Percentiles rank a stretch among this genome's conserved stretches.
These are phyloP conservation scores for Tipula vernalis DNA, from an alignment of 2,888 invertebrate genomes.

Conservation along the genomic window DNA sequence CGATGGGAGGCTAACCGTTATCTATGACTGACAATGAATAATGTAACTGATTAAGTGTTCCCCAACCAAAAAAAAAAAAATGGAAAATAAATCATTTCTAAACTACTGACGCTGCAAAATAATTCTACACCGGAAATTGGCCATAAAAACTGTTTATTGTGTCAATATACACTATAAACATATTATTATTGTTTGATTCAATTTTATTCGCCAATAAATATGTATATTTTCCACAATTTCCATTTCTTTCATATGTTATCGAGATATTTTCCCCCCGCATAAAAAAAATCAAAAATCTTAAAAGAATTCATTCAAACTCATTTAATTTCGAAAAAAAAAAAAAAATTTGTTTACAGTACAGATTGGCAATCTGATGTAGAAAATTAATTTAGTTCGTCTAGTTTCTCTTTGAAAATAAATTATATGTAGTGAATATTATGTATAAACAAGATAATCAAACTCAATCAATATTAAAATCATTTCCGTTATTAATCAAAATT, in stretches of 20 bases:
- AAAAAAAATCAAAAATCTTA: not conserved
- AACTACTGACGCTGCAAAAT: not conserved
- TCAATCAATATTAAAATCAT: not conserved
- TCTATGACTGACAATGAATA: too few relatives aligned
- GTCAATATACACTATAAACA: not conserved
- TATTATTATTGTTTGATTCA: not conserved
- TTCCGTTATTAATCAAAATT: constrained; percentile 4
- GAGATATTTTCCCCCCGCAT: not conserved
- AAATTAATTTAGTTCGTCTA: not conserved
- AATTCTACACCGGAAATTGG: not conserved
- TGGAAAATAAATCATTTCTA: too few relatives aligned
- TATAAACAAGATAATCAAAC: not conserved
- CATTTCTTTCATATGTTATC: not conserved
- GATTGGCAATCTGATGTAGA: not conserved
- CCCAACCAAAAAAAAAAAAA: too few relatives aligned
- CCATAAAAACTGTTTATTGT: not conserved
- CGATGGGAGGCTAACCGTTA: too few relatives aligned
- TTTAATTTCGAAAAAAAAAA: not conserved
- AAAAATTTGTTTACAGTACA: not conserved
- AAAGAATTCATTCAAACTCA: not conserved
- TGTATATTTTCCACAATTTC: not conserved
- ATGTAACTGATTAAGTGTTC: too few relatives aligned
- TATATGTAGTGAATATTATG: not conserved
- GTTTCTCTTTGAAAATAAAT: not conserved
- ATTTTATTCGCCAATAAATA: not conserved